Percentiles rank a stretch among this genome's conserved stretches.
These are phyloP conservation scores for Napeogenes inachia DNA, from an alignment of 2,888 invertebrate species.

Conservation along the genomic window DNA sequence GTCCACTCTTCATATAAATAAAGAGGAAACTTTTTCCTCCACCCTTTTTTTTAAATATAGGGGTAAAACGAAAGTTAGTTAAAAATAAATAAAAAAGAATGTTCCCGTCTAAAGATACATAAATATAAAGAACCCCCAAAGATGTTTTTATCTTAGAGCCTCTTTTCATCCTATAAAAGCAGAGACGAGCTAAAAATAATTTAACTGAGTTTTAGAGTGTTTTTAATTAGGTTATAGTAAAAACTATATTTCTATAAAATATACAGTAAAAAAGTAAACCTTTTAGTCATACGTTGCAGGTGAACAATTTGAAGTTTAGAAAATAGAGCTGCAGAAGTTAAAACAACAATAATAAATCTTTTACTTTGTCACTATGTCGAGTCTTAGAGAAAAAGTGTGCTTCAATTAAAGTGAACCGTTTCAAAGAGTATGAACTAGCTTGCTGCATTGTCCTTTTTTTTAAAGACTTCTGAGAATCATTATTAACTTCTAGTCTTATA, in stretches of 20 bases:
- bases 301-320: not conserved
- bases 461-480: constrained; percentile 9
- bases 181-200: constrained; percentile 3
- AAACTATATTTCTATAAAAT: too few relatives aligned
- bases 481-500: constrained; percentile 14
- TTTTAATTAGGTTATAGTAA: too few relatives aligned
- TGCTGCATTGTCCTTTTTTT: constrained; percentile 6
- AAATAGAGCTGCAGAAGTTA: not conserved
- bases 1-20: too few relatives aligned
- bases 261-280: too few relatives aligned
- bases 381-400: constrained; percentile 4
- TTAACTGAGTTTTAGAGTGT: not conserved
- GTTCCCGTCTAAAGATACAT: constrained; percentile 24
- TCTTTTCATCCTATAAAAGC: constrained; percentile 23
- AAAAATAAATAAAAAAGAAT: too few relatives aligned
- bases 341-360: constrained; percentile 3
- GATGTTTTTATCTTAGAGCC: constrained; percentile 22
- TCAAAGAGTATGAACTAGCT: constrained; percentile 5
- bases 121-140: constrained; percentile 23
- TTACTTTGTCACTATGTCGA: constrained; percentile 2
- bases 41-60: too few relatives aligned
- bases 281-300: too few relatives aligned
- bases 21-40: too few relatives aligned
- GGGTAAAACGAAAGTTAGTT: too few relatives aligned
- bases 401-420: constrained; percentile 3